These are phyloP conservation scores for Chlorops oryzae DNA, from an alignment of 1,140 invertebrate species.

Conservation along the genomic window DNA sequence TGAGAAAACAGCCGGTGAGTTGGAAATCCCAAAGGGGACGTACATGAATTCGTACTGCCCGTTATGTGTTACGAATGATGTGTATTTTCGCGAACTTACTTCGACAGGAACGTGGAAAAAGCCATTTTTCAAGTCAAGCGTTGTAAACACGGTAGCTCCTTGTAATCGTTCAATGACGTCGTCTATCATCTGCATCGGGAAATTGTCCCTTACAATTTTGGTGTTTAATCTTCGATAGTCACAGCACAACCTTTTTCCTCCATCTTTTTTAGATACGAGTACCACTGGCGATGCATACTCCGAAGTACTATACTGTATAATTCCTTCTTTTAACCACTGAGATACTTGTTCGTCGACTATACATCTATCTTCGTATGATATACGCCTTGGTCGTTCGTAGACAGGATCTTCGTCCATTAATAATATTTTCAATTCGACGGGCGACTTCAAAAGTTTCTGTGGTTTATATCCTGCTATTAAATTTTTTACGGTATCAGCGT, in stretches of 20 bases:
- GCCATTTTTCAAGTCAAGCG: slow-evolving; percentile 15
- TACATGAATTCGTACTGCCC: slow-evolving; percentile 8
- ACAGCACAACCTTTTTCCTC: slow-evolving; percentile 1
- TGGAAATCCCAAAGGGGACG: slow-evolving; percentile 1
- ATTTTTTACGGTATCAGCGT: no score
- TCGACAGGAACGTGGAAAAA: slow-evolving; percentile 9
- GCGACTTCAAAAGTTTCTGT: background rate
- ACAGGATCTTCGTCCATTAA: background rate
- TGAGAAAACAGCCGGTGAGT: slow-evolving; percentile 6
- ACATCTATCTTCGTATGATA: background rate
- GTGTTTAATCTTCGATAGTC: slow-evolving; percentile 3
- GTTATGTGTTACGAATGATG: slow-evolving; percentile 1
- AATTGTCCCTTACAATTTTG: slow-evolving; percentile 9
- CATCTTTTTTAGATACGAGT: slow-evolving; percentile 46
- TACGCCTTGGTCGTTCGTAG: slow-evolving; percentile 2
- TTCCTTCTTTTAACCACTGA: slow-evolving; percentile 8
- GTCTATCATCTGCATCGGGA: slow-evolving; percentile 22
- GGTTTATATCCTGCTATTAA: background rate
- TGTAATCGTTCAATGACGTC: slow-evolving; percentile 18
- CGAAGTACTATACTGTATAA: background rate
- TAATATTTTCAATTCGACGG: background rate
- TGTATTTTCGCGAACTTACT: background rate
- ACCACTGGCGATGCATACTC: slow-evolving; percentile 43
- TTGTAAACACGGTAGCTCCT: slow-evolving; percentile 15
- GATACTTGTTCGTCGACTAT: background rate